Conservation (phyloP, 2,888 invertebrate genomes). For the Petrolisthes cinctipes region DNA sequence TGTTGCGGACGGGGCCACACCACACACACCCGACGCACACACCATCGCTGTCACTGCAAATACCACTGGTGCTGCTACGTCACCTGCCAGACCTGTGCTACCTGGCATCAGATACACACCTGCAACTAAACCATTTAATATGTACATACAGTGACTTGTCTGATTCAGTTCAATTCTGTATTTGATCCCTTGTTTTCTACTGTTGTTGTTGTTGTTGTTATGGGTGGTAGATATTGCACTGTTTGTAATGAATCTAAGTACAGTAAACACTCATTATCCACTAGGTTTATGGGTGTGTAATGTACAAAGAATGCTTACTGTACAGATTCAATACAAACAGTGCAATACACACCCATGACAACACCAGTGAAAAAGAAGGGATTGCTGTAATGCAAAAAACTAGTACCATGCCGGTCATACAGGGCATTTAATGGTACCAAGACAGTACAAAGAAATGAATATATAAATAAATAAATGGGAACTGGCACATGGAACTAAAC, state of each 20-base stretch:
- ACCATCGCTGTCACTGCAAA: constrained; percentile 81
- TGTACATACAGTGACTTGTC: not conserved
- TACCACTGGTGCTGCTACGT: constrained; percentile 91
- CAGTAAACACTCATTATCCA: too few species aligned
- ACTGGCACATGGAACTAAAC: too few species aligned
- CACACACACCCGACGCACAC: constrained; percentile 68
- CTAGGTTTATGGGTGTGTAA: too few species aligned
- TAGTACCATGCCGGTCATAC: too few species aligned
- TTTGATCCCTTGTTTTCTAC: not conserved
- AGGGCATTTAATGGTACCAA: too few species aligned
- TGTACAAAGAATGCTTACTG: too few species aligned
- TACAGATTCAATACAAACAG: too few species aligned
- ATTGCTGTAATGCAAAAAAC: not conserved
- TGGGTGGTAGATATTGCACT: not conserved
- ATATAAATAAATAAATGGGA: too few species aligned
- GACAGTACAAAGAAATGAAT: not conserved
- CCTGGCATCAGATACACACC: constrained; percentile 79
- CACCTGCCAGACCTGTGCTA: constrained; percentile 85
- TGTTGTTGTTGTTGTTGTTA: not conserved
- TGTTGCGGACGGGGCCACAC: constrained; percentile 87
- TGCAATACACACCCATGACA: not conserved
- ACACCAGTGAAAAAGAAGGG: not conserved
- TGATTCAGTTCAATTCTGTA: not conserved
- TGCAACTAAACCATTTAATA: constrained; percentile 72
- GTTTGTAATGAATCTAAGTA: too few species aligned